Percentiles rank a stretch among this genome's conserved stretches.
phyloP scores from a whole-genome alignment of 2,888 invertebrate genomes.

The Hyalella azteca region DNA sequence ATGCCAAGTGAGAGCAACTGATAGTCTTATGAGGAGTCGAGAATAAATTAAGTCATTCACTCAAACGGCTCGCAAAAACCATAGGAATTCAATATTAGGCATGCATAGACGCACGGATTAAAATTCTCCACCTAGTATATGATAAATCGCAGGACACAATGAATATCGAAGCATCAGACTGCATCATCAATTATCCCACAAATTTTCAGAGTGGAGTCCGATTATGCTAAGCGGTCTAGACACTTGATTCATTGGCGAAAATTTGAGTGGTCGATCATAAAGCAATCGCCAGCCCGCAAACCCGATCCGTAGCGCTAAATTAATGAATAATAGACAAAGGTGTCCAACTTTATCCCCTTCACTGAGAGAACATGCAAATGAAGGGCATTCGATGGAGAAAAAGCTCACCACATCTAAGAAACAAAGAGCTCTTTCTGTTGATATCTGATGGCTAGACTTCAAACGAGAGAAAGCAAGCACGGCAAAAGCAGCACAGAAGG shows the following conservation, averaged over 20 bases:
- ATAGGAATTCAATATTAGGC: background rate
- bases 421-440: background rate
- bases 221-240: background rate
- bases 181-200: constrained; percentile 15
- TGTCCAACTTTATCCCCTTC: constrained; percentile 2
- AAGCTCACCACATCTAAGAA: too few species aligned
- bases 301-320: background rate
- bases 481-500: too few species aligned
- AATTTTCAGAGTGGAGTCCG: background rate
- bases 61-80: background rate
- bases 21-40: background rate
- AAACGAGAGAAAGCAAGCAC: too few species aligned
- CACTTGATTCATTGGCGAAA: background rate
- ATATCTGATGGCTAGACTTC: background rate
- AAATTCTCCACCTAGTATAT: background rate
- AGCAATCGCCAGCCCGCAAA: background rate
- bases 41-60: background rate
- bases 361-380: background rate
- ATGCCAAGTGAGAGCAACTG: background rate
- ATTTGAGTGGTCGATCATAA: background rate
- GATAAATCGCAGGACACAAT: background rate
- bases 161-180: background rate
- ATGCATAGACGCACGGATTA: background rate
- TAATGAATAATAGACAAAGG: background rate
- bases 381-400: too few species aligned